Evolutionary conservation across 2,113 vertebrate genomes (phyloP).

Genomic region (Hiodon tergisus): DNA sequence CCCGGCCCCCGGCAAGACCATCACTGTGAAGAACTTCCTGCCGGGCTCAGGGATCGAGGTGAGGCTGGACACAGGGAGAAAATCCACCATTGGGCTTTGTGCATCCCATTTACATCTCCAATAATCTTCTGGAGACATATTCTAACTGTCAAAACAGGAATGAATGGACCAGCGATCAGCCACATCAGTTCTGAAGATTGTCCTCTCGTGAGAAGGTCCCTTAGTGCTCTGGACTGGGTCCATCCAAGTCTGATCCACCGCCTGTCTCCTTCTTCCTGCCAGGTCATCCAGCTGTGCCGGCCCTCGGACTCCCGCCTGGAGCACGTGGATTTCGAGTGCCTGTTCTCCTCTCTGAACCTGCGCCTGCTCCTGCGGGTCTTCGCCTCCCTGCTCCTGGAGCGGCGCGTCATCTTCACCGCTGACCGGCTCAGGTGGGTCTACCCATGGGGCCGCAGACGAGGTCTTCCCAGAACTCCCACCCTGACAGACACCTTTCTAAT

Average conservation of each 20-base stretch:
- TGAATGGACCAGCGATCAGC: neutral
- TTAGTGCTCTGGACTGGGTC: neutral
- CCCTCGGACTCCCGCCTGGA: slow-evolving; percentile 89
- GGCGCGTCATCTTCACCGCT: slow-evolving; percentile 72
- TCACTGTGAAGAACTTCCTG: slow-evolving; percentile 82
- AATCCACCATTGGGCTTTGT: too few relatives aligned
- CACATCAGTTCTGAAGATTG: too few relatives aligned
- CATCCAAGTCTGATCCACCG: too few relatives aligned
- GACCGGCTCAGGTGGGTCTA: slow-evolving; percentile 70
- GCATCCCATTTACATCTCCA: too few relatives aligned
- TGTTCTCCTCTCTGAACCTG: slow-evolving; percentile 75
- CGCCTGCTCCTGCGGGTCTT: slow-evolving; percentile 72
- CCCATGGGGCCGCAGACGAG: neutral
- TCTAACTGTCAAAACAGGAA: neutral
- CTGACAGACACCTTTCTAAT: too few relatives aligned
- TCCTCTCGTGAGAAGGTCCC: neutral
- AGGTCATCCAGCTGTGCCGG: slow-evolving; percentile 78
- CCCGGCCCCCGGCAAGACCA: slow-evolving; percentile 80
- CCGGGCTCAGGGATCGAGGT: slow-evolving; percentile 88
- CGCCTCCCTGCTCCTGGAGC: slow-evolving; percentile 72
- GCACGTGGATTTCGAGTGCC: slow-evolving; percentile 90
- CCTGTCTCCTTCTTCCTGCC: slow-evolving; percentile 6
- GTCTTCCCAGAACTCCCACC: neutral
- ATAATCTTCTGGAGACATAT: too few relatives aligned
- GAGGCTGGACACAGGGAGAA: slow-evolving; percentile 2